Evolutionary conservation across 1,140 invertebrate genomes (phyloP).

Genomic region (roundworm (Caenorhabditis elegans)): WBcel235 BX284603.4:1154501-1155000

Average conservation of each 20-base stretch:
- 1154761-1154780: conserved; percentile 28
- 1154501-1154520: not conserved
- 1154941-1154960: not conserved
- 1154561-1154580: not conserved
- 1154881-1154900: not conserved
- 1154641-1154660: not conserved
- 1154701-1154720: not conserved
- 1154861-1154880: not conserved
- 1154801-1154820: conserved; percentile 16
- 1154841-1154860: not conserved
- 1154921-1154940: not conserved
- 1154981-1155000: conserved; percentile 4
- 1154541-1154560: conserved; percentile 9
- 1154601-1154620: not conserved
- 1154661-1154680: not conserved
- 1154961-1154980: not conserved
- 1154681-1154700: not conserved
- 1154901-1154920: not conserved
- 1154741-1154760: not conserved
- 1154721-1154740: too few relatives aligned
- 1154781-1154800: conserved; percentile 25
- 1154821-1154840: not conserved
- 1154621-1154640: not conserved
- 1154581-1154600: not conserved
- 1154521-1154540: not conserved